These are phyloP conservation scores for Abrostola tripartita DNA, from an alignment of 2,888 invertebrate genomes.

Conservation along the genomic window DNA sequence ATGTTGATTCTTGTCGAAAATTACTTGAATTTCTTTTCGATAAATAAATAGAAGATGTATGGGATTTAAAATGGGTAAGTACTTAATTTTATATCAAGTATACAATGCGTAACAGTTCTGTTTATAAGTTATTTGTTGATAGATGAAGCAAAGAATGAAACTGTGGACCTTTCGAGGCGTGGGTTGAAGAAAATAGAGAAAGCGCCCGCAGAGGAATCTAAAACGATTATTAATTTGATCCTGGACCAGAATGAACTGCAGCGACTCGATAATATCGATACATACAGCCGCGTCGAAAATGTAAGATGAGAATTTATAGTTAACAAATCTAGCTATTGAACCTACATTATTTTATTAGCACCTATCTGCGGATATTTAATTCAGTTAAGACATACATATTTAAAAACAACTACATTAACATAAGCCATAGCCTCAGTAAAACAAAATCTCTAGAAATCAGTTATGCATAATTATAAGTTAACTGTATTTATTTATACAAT, in stretches of 20 bases:
- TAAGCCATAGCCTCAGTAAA: background rate
- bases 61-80: conserved; percentile 74
- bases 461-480: conserved; percentile 13
- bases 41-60: conserved; percentile 69
- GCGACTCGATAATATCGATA: conserved; percentile 95
- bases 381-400: too few relatives aligned
- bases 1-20: conserved; percentile 75
- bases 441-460: background rate
- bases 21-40: conserved; percentile 60
- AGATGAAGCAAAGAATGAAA: conserved; percentile 79
- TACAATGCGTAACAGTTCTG: conserved; percentile 7
- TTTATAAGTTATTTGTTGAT: conserved; percentile 32
- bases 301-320: conserved; percentile 78
- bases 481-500: conserved; percentile 1
- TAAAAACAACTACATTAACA: too few relatives aligned
- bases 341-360: too few relatives aligned
- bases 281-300: conserved; percentile 93
- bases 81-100: conserved; percentile 5
- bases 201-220: conserved; percentile 91
- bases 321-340: background rate
- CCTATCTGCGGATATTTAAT: too few relatives aligned
- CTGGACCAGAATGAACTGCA: conserved; percentile 96
- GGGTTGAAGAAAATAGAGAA: conserved; percentile 94
- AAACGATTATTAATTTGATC: conserved; percentile 91
- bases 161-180: conserved; percentile 93